Base-by-base conservation (phyloP, 2,113 vertebrate genomes). In the Bos indicus region DNA sequence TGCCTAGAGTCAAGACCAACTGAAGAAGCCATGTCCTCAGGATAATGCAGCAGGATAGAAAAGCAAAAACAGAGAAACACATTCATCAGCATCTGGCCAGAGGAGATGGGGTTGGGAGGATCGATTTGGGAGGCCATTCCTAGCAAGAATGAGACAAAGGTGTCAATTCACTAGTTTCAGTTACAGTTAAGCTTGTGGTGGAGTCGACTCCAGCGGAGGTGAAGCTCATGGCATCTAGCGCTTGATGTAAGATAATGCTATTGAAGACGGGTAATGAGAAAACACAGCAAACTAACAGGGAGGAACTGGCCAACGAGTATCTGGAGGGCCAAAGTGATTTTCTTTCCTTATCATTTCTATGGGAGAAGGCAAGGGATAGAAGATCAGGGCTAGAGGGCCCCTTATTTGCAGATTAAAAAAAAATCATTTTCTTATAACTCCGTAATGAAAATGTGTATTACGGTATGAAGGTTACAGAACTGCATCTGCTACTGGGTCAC, bases 401-500 rank as follows among this genome's bases (percentile, higher is more conserved):
- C 96, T 98, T 97, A 97, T 88, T 59, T 97, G 98, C 96, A 98
- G 98, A 88, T 96, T 96, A 82, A 40, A 0, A 87, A 97, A 98
- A 98, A 98, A 97, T 98, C 97, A 86, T 98, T 98, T 84, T 98
- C 98, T 97, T 96, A 87, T 97, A 98, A 99, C 97, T 98, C 99
- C 98, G 96, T 98, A 98, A 98, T 56, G 97, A 97, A 98, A 99
- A 90, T 71, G 67, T 97, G 84, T 97, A 97, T 98, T 98, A 98
- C 93, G 98, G 98, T 98, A 98, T 97, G 98, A 98, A 98, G 97
- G 94, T 98, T 98, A 99, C 98, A 99, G 98, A 99, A 99, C 98
- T 98, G 98, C 98, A 21, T 98, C 98, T 98, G 99, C 99, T 99
- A 99, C 98, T 99, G 98, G 98, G 98, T 98, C 99, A 99, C 99